These are phyloP conservation scores for Dione juno DNA, from an alignment of 2,888 invertebrate genomes.

Conservation along the genomic window DNA sequence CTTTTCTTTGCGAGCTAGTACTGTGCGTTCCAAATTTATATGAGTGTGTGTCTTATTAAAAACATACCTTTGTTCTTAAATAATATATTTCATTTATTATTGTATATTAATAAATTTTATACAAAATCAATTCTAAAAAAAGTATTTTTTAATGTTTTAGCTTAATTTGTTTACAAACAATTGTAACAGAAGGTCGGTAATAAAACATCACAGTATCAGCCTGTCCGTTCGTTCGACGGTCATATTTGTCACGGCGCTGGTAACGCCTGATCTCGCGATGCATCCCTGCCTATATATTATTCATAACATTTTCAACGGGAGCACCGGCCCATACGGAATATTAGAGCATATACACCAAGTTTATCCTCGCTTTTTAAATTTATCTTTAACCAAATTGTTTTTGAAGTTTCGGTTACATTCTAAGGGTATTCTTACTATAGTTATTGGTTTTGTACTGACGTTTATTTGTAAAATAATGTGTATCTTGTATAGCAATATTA, in stretches of 20 bases:
- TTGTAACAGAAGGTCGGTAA: slow-evolving; percentile 42
- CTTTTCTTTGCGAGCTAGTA: background rate
- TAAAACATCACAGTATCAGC: slow-evolving; percentile 47
- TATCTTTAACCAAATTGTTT: slow-evolving; percentile 78
- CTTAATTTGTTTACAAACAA: slow-evolving; percentile 33
- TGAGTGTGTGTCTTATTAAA: no score
- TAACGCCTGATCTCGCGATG: slow-evolving; percentile 61
- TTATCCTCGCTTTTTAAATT: slow-evolving; percentile 71
- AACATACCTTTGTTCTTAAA: no score
- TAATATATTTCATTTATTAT: no score
- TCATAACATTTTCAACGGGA: slow-evolving; percentile 77
- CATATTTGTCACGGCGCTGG: slow-evolving; percentile 60
- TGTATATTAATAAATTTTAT: no score
- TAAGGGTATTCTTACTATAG: background rate
- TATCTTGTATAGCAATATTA: no score
- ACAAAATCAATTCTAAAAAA: no score
- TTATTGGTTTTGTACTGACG: no score
- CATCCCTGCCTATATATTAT: slow-evolving; percentile 73
- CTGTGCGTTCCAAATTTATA: background rate
- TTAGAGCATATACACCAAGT: slow-evolving; percentile 72
- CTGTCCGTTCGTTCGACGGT: slow-evolving; percentile 55
- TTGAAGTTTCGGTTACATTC: slow-evolving; percentile 53
- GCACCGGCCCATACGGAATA: slow-evolving; percentile 77
- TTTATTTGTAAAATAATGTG: no score
- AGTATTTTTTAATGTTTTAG: background rate